Base-by-base conservation (phyloP, 2,113 vertebrate species). In the Brachypodius melanocephalos region DNA sequence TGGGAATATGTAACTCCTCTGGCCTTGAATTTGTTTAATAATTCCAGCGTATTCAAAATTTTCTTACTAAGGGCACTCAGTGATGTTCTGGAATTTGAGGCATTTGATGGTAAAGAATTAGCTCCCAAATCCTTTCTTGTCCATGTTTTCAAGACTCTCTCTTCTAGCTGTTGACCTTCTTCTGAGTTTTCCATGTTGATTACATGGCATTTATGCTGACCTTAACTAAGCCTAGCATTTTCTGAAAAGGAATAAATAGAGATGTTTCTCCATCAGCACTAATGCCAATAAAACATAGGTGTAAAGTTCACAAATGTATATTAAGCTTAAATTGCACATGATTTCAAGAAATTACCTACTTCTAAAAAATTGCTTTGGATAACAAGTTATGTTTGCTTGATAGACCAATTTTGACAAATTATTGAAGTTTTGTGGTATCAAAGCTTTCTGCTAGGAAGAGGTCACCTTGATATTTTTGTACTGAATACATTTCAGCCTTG, bases 391-490 rank as follows among this genome's bases (percentile, higher is more conserved):
- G 8, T 69, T 88, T 85, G 49, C 58, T 57, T 82, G 69, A 80
- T 76, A 82, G 78, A 52, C 21, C 25, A 48, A 36, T 93, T 94
- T 92, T 42, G 21, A 82, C 31, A 46, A 88, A 80, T 86, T 74
- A 67, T 6, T 51, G 12, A 67, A 67, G 61, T 43, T 90, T 38
- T 5, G 11, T 5, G 4, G 58, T 73, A 46, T 88, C 58, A 85
- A 87, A 82, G 62, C 43, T 68, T 49, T 76, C 5, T 9, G 9
- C 57, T 83, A 19, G 25, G 42, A 51, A 89, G 89, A 90, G 89
- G 93, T 96, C 81, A 96, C 93, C 93, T 94, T 95, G 85, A 38
- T 92, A 82, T 89, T 94, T 94, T 94, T 94, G 42, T 71, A 32
- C 25, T 80, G 77, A 67, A 73, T 83, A 14, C 51, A 85, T 91